Conservation (phyloP, 2,113 vertebrate species). For the Podarcis muralis region DNA sequence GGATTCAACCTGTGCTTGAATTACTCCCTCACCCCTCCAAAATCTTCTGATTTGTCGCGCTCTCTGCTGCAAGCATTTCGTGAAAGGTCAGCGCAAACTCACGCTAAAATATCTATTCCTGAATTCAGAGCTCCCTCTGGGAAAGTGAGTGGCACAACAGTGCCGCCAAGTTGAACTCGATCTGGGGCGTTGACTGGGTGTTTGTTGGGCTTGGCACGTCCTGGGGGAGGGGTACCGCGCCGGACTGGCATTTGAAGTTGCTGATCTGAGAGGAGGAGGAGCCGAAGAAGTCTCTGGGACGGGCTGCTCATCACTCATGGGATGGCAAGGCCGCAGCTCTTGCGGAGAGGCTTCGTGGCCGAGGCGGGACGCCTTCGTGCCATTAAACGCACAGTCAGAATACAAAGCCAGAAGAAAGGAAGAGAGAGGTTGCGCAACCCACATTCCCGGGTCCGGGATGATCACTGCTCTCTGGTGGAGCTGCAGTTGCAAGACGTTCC, state of each 20-base stretch:
- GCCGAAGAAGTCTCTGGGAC: not conserved
- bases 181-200: not conserved
- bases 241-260: slow-evolving; percentile 12
- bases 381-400: not conserved
- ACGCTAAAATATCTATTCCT: not conserved
- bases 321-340: not conserved
- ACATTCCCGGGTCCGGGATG: slow-evolving; percentile 5
- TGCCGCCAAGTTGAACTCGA: not conserved
- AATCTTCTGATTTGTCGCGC: not conserved
- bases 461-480: not conserved
- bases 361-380: not conserved
- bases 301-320: not conserved
- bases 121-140: slow-evolving; percentile 7
- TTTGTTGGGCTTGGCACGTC: not conserved
- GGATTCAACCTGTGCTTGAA: not conserved
- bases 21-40: rapidly evolving
- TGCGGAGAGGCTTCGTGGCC: not conserved
- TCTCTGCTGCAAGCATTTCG: slow-evolving; percentile 17
- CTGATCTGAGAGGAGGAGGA: not conserved
- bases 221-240: not conserved
- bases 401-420: not conserved
- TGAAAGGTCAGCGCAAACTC: slow-evolving; percentile 36
- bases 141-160: slow-evolving; percentile 28
- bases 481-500: slow-evolving; percentile 75
- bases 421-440: not conserved